Evolutionary conservation across 2,797 vertebrate genomes (phyloP).

Genomic region (Mormyrus hasselquistii): DNA sequence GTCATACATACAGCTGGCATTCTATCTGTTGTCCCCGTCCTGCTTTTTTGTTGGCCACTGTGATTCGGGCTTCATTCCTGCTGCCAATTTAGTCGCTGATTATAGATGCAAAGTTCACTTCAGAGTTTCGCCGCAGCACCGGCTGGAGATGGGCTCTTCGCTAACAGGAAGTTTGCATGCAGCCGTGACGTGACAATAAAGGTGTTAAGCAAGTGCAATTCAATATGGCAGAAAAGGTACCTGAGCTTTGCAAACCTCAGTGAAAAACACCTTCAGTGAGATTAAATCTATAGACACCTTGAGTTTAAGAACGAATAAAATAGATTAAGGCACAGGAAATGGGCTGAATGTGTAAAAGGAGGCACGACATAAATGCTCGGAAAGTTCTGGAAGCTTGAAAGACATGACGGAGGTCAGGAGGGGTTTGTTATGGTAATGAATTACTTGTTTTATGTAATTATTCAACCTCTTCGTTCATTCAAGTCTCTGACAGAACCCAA

Average conservation of each 20-base stretch:
- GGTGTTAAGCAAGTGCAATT: neutral
- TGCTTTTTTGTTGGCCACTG: neutral
- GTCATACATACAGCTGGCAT: neutral
- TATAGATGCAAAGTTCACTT: neutral
- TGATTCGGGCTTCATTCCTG: neutral
- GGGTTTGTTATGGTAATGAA: neutral
- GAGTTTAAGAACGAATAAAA: neutral
- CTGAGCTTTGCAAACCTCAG: neutral
- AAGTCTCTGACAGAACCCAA: neutral
- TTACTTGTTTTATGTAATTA: conserved; percentile 5
- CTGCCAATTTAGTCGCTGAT: neutral
- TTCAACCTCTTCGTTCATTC: neutral
- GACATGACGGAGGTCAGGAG: neutral
- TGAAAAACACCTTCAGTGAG: neutral
- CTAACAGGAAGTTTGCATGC: neutral
- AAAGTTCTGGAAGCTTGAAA: neutral
- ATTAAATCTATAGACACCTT: neutral
- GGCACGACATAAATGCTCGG: neutral
- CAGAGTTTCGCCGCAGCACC: neutral
- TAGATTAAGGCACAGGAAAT: neutral
- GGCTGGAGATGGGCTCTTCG: neutral
- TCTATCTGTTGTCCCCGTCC: neutral
- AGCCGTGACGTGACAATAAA: neutral
- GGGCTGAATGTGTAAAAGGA: neutral
- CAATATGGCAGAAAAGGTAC: neutral